These are phyloP conservation scores for Coendou prehensilis DNA, from an alignment of 2,797 vertebrate species.

Conservation along the genomic window DNA sequence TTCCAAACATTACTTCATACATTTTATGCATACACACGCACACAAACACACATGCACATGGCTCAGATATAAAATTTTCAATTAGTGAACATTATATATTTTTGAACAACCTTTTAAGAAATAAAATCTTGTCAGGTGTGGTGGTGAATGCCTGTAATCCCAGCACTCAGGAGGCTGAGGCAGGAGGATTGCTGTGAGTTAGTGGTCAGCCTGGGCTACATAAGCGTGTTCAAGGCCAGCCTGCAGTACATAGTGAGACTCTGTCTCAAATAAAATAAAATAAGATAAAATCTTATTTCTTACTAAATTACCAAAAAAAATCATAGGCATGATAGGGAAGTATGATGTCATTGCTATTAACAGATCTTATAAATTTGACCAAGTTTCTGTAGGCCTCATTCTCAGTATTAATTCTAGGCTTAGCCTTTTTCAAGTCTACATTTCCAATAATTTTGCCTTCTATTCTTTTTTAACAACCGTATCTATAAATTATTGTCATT, in stretches of 20 bases:
- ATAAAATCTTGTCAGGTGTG: neutral
- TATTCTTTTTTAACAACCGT: neutral
- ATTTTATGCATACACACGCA: neutral
- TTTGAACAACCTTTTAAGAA: neutral
- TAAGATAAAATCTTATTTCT: neutral
- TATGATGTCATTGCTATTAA: neutral
- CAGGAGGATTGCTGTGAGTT: neutral
- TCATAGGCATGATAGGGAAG: neutral
- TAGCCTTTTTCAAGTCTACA: neutral
- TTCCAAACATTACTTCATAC: neutral
- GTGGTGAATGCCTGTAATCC: neutral
- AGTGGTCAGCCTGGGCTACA: neutral
- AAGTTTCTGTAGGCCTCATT: neutral
- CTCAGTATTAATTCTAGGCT: neutral
- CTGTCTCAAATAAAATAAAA: neutral
- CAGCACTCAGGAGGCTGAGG: neutral
- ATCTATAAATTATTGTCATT: neutral
- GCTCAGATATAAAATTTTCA: neutral
- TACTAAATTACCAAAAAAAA: neutral
- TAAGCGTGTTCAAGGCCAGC: neutral
- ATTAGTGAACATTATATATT: neutral
- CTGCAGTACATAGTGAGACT: neutral
- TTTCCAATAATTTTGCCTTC: neutral
- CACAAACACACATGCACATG: rapidly evolving
- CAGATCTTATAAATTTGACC: neutral